phyloP scores from a whole-genome alignment of 2,113 vertebrate genomes.

The Semnornis frantzii region DNA sequence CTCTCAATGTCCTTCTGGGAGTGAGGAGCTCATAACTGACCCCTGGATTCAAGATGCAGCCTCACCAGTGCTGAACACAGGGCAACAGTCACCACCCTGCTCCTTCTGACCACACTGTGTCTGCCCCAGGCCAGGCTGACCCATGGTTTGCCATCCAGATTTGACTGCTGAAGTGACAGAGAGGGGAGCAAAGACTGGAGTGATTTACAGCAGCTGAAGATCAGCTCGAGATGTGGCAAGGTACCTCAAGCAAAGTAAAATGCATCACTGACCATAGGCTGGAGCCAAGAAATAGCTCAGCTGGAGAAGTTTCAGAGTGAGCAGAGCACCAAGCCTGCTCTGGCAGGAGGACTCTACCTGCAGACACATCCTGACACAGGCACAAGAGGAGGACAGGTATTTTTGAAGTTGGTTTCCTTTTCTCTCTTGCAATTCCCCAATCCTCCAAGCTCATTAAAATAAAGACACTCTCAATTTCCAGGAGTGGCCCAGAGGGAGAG shows the following conservation, averaged over 20 bases:
- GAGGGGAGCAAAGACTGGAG: not conserved
- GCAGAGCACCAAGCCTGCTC: conserved; percentile 37
- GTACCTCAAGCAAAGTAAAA: not conserved
- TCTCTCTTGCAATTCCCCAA: conserved; percentile 20
- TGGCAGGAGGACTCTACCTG: not conserved
- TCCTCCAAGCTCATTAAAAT: conserved; percentile 43
- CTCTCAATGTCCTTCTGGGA: too few relatives aligned
- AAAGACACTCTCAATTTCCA: conserved; percentile 33
- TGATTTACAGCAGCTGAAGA: not conserved
- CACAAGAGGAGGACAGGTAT: not conserved
- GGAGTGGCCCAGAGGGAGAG: conserved; percentile 12
- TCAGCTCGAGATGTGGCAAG: not conserved
- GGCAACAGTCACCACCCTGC: too few relatives aligned
- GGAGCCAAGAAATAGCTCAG: conserved; percentile 37
- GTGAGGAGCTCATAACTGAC: too few relatives aligned
- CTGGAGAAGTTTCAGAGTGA: not conserved
- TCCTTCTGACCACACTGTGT: too few relatives aligned
- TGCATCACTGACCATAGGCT: conserved; percentile 26
- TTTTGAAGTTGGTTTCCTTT: conserved; percentile 21
- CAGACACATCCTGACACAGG: conserved; percentile 39
- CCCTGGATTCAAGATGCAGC: too few relatives aligned
- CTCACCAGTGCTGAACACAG: too few relatives aligned
- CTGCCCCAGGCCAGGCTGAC: too few relatives aligned
- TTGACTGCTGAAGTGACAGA: not conserved
- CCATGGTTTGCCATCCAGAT: not conserved